These are phyloP conservation scores for Quadroppia sp. DNA, from an alignment of 2,888 invertebrate genomes.

Conservation along the genomic window DNA sequence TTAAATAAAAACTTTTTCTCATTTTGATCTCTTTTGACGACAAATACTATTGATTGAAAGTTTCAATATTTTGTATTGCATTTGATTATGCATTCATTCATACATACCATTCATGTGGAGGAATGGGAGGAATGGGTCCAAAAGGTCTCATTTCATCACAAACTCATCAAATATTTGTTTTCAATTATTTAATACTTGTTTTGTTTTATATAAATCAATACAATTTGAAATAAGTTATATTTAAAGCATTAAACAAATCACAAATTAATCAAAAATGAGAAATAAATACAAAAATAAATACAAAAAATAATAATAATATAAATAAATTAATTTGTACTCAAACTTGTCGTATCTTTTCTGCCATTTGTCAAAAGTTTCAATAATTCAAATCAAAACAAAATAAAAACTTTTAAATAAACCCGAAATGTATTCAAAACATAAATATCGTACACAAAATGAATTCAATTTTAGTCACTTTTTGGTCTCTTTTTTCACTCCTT, in stretches of 20 bases:
- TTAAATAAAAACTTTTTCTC: background rate
- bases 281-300: background rate
- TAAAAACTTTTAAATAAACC: background rate
- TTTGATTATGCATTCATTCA: background rate
- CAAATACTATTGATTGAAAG: too few species aligned
- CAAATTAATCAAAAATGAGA: background rate
- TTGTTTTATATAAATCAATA: conserved; percentile 17
- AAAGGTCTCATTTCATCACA: background rate
- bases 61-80: background rate
- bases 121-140: background rate
- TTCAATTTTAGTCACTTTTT: background rate
- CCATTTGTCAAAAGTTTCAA: conserved; percentile 26
- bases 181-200: conserved; percentile 24
- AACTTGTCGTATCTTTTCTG: conserved; percentile 12
- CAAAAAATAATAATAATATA: conserved; percentile 4
- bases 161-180: conserved; percentile 15
- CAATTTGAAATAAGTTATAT: background rate
- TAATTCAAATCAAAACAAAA: background rate
- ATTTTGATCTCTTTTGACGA: background rate
- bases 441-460: conserved; percentile 8
- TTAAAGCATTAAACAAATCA: background rate
- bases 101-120: background rate
- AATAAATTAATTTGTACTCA: background rate
- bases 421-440: background rate
- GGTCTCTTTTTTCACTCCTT: background rate